Conservation (phyloP, 2,113 vertebrate species). For the Aegithalos caudatus region DNA sequence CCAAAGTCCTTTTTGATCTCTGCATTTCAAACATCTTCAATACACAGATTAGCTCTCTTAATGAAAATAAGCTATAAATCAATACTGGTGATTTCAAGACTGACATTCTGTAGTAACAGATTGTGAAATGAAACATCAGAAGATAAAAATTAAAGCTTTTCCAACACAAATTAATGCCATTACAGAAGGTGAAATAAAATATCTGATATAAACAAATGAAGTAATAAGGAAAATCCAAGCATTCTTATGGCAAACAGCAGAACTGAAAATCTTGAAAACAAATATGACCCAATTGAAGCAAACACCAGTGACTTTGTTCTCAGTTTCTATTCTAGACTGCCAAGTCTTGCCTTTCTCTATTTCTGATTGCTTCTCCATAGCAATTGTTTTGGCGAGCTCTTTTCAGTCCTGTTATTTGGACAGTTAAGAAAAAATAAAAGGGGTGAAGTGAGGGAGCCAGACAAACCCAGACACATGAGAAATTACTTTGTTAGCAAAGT, state of each 20-base stretch:
- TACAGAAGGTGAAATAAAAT: background rate
- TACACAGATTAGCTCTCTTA: background rate
- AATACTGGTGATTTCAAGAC: background rate
- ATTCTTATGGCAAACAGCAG: background rate
- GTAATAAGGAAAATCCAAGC: background rate
- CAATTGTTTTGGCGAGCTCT: conserved; percentile 32
- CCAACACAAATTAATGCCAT: background rate
- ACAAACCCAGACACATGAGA: background rate
- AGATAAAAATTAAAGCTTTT: background rate
- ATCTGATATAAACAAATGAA: background rate
- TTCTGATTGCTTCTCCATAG: conserved; percentile 50
- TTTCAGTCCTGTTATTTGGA: background rate
- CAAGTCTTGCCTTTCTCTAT: conserved; percentile 21
- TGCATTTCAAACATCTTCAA: background rate
- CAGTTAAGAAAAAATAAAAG: background rate
- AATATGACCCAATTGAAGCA: conserved; percentile 30
- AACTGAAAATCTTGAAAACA: conserved; percentile 31
- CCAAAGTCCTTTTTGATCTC: background rate
- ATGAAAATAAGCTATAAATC: background rate
- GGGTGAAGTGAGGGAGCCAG: background rate
- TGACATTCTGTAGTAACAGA: background rate
- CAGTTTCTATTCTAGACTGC: background rate
- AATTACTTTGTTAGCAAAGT: background rate
- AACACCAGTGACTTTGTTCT: conserved; percentile 14
- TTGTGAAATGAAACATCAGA: background rate